Percentiles rank a stretch among this genome's conserved stretches.
These are phyloP conservation scores for Matsumurasca onukii DNA, from an alignment of 1,140 invertebrate species.

Conservation along the genomic window DNA sequence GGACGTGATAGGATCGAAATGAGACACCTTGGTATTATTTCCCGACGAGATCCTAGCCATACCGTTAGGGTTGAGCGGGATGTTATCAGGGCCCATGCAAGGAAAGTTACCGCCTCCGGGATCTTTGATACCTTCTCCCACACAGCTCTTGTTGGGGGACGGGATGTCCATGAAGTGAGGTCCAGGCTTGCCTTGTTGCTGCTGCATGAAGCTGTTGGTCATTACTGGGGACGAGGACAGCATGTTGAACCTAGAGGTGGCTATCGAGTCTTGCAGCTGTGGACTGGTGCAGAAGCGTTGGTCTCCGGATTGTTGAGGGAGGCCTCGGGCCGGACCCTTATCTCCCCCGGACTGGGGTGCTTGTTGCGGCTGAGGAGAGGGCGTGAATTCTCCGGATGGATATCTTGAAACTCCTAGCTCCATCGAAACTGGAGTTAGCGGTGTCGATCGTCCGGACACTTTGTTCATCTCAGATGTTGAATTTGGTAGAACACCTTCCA, in stretches of 20 bases:
- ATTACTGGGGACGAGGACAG: conserved; percentile 30
- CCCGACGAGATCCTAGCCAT: conserved; percentile 56
- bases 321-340: conserved; percentile 11
- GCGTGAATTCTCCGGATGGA: conserved; percentile 17
- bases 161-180: conserved; percentile 36
- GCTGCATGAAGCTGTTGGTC: conserved; percentile 31
- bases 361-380: conserved; percentile 10
- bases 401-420: conserved; percentile 26
- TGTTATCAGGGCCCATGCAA: conserved; percentile 61
- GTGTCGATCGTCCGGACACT: conserved; percentile 35
- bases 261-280: conserved; percentile 26
- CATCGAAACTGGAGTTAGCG: conserved; percentile 36
- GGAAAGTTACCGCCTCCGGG: conserved; percentile 34
- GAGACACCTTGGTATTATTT: conserved; percentile 55
- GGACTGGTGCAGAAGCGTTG: conserved; percentile 30
- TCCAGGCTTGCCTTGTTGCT: conserved; percentile 21
- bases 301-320: no score
- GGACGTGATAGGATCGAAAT: conserved; percentile 91
- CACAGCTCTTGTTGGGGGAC: conserved; percentile 29
- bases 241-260: conserved; percentile 30
- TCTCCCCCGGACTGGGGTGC: conserved; percentile 16
- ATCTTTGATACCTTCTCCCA: conserved; percentile 23
- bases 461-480: conserved; percentile 33
- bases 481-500: conserved; percentile 35
- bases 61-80: conserved; percentile 79